A percentile compares a stretch with the other conserved stretches of the same genome.
These are phyloP conservation scores for Amorpha juglandis DNA, from an alignment of 2,888 invertebrate species.

Conservation along the genomic window DNA sequence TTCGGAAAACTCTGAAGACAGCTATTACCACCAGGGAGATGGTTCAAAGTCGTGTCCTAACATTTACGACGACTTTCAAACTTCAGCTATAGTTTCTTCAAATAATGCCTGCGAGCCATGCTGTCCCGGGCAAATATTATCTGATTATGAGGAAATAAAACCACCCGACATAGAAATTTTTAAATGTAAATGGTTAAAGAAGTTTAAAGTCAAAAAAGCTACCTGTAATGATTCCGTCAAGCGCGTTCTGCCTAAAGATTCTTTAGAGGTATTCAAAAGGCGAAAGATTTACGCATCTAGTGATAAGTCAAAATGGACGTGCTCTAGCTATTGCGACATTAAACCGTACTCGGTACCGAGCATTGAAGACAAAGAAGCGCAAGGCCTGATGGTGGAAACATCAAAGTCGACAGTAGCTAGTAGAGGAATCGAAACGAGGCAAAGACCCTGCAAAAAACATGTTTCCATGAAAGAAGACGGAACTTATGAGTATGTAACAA, in stretches of 20 bases:
- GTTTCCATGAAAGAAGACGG: slow-evolving; percentile 51
- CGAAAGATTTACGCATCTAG: slow-evolving; percentile 60
- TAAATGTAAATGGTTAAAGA: slow-evolving; percentile 33
- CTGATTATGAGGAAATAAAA: slow-evolving; percentile 36
- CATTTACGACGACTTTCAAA: slow-evolving; percentile 57
- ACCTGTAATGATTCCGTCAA: slow-evolving; percentile 28
- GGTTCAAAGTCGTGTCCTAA: slow-evolving; percentile 64
- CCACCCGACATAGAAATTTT: slow-evolving; percentile 30
- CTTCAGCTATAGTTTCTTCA: slow-evolving; percentile 51
- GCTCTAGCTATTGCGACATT: slow-evolving; percentile 27
- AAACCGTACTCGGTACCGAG: slow-evolving; percentile 39
- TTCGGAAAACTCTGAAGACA: slow-evolving; percentile 51
- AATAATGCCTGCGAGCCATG: slow-evolving; percentile 49
- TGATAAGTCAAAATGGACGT: slow-evolving; percentile 55
- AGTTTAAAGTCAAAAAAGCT: slow-evolving; percentile 34
- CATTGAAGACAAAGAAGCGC: slow-evolving; percentile 43
- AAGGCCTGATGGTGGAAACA: slow-evolving; percentile 35
- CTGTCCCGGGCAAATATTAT: slow-evolving; percentile 40
- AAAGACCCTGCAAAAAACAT: slow-evolving; percentile 47
- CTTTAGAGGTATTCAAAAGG: slow-evolving; percentile 63
- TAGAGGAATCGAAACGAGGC: slow-evolving; percentile 24
- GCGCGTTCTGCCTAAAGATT: slow-evolving; percentile 66
- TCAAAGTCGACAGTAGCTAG: slow-evolving; percentile 32
- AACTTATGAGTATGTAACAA: slow-evolving; percentile 35
- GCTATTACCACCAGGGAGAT: slow-evolving; percentile 49